A percentile compares a stretch with the other conserved stretches of the same genome.
Conservation (phyloP, 1,140 invertebrate genomes). For the Drosophila serrata region DNA sequence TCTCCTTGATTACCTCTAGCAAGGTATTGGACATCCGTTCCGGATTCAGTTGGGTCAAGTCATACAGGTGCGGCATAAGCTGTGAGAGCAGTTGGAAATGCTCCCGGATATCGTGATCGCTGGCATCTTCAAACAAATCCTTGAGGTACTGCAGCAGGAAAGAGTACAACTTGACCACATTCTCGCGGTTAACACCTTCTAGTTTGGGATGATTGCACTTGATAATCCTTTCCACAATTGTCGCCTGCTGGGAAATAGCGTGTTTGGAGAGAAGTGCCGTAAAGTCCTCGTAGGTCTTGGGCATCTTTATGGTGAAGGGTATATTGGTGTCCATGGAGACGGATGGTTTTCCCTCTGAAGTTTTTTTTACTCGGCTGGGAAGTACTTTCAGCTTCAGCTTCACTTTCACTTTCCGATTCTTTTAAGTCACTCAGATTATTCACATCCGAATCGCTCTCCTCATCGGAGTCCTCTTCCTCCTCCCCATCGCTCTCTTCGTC, state of each 20-base stretch:
- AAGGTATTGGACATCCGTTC: slow-evolving; percentile 88
- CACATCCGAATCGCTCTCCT: slow-evolving; percentile 67
- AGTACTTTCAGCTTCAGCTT: slow-evolving; percentile 56
- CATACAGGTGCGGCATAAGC: slow-evolving; percentile 90
- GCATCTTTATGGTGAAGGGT: slow-evolving; percentile 90
- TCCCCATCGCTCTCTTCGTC: slow-evolving; percentile 75
- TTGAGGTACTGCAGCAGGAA: slow-evolving; percentile 92
- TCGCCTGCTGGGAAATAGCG: slow-evolving; percentile 89
- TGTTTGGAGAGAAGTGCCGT: slow-evolving; percentile 88
- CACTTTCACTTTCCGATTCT: slow-evolving; percentile 75
- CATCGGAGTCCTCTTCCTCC: slow-evolving; percentile 69
- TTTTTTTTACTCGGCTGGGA: slow-evolving; percentile 45
- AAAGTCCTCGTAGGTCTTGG: slow-evolving; percentile 89
- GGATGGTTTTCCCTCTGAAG: slow-evolving; percentile 56
- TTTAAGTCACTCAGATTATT: slow-evolving; percentile 86
- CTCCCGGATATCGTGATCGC: slow-evolving; percentile 85
- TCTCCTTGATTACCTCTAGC: slow-evolving; percentile 90
- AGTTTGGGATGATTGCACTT: slow-evolving; percentile 94
- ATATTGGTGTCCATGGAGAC: slow-evolving; percentile 86
- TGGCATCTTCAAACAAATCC: slow-evolving; percentile 87
- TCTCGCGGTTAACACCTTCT: slow-evolving; percentile 91
- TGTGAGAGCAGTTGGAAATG: slow-evolving; percentile 88
- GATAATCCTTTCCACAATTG: slow-evolving; percentile 93
- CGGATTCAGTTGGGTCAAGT: slow-evolving; percentile 90
- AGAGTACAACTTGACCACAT: slow-evolving; percentile 90